Conservation (phyloP, 1,140 invertebrate genomes). For the Ceratoteleas bidentatus region DNA sequence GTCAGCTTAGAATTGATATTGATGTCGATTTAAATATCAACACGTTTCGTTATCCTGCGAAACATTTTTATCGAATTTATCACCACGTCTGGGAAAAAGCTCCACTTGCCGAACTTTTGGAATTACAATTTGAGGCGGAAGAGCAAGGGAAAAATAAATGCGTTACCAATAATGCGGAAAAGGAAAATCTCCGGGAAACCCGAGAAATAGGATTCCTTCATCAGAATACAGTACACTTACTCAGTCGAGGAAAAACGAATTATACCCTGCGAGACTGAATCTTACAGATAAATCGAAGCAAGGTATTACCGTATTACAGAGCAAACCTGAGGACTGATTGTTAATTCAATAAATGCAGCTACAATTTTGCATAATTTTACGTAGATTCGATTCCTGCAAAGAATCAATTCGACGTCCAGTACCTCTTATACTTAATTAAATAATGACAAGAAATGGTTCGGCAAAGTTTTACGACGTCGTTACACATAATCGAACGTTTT, state of each 20-base stretch:
- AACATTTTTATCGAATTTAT: slow-evolving; percentile 41
- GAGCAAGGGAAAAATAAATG: slow-evolving; percentile 29
- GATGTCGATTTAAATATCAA: slow-evolving; percentile 43
- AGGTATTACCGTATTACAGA: slow-evolving; percentile 10
- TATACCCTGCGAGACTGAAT: slow-evolving; percentile 1
- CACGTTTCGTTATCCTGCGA: slow-evolving; percentile 25
- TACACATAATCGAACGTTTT: not conserved
- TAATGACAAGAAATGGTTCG: slow-evolving; percentile 19
- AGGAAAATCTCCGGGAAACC: slow-evolving; percentile 1
- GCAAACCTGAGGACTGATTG: slow-evolving; percentile 29
- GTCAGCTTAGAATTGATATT: slow-evolving; percentile 24
- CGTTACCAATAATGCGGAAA: slow-evolving; percentile 31
- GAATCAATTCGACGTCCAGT: slow-evolving; percentile 30
- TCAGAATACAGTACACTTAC: slow-evolving; percentile 16
- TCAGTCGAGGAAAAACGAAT: slow-evolving; percentile 12
- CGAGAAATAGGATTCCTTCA: slow-evolving; percentile 20
- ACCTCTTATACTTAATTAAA: slow-evolving; percentile 32
- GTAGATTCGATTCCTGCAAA: slow-evolving; percentile 35
- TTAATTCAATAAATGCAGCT: slow-evolving; percentile 41
- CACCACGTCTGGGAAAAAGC: slow-evolving; percentile 9
- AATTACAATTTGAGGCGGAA: slow-evolving; percentile 29
- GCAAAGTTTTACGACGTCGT: slow-evolving; percentile 10
- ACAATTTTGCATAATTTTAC: slow-evolving; percentile 40
- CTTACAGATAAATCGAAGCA: slow-evolving; percentile 8
- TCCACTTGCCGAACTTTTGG: slow-evolving; percentile 29